A percentile compares a stretch with the other conserved stretches of the same genome.
Evolutionary conservation across 1,140 invertebrate species (phyloP).

Genomic region (Pogonomyrmex barbatus): DNA sequence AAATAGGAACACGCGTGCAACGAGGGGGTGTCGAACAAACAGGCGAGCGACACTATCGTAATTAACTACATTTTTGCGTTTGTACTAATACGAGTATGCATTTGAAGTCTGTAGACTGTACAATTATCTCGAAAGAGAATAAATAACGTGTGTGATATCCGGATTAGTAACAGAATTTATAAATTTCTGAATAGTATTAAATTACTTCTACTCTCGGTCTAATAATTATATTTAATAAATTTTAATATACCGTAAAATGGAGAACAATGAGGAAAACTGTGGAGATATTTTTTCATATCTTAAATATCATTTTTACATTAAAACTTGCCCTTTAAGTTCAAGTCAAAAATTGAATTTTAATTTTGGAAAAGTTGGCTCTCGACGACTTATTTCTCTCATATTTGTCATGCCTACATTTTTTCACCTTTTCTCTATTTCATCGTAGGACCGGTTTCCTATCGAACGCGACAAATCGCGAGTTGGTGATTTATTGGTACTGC

Average conservation of each 20-base stretch:
- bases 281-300: background rate
- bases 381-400: conserved; percentile 23
- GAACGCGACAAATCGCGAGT: conserved; percentile 69
- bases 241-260: background rate
- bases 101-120: background rate
- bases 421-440: conserved; percentile 24
- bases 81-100: background rate
- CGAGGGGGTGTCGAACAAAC: background rate
- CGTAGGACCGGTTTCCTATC: conserved; percentile 48
- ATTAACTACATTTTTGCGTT: conserved; percentile 35
- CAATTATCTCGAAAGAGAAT: background rate
- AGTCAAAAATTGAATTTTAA: background rate
- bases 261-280: background rate
- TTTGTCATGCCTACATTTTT: conserved; percentile 5
- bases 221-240: background rate
- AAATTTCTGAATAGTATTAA: background rate
- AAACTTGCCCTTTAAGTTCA: background rate
- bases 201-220: background rate
- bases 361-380: background rate
- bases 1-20: conserved; percentile 35
- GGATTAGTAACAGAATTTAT: background rate
- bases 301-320: background rate
- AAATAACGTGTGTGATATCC: background rate
- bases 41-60: background rate
- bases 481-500: conserved; percentile 65